Conservation (phyloP, 1,140 invertebrate genomes). For the Chrysomallon squamiferum region DNA sequence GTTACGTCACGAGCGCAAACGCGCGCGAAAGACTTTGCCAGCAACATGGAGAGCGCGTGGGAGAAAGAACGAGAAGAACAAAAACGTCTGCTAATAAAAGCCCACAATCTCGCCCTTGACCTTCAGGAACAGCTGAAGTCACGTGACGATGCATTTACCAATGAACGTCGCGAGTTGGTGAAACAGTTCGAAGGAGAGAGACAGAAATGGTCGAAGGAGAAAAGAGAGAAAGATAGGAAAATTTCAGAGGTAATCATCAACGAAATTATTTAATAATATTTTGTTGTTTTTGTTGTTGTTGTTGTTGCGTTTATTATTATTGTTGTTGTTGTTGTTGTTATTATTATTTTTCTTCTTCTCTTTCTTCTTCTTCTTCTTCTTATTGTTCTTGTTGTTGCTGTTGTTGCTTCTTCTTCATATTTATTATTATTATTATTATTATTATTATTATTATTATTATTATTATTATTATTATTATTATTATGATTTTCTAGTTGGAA, state of each 20-base stretch:
- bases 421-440: too few species aligned
- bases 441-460: too few species aligned
- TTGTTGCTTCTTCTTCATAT: too few species aligned
- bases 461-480: too few species aligned
- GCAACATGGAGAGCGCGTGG: constrained; percentile 92
- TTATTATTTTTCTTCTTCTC: too few species aligned
- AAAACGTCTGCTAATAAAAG: constrained; percentile 86
- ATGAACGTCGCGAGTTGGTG: constrained; percentile 38
- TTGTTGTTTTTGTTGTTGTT: too few species aligned
- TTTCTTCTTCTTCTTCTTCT: too few species aligned
- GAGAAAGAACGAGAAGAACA: constrained; percentile 94
- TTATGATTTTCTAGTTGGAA: constrained; percentile 36
- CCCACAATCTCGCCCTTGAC: constrained; percentile 87
- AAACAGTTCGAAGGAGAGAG: constrained; percentile 38
- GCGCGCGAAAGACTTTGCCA: constrained; percentile 81
- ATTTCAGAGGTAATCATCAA: constrained; percentile 14
- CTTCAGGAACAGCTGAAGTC: constrained; percentile 63
- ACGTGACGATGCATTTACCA: constrained; percentile 39
- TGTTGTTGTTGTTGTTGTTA: too few species aligned
- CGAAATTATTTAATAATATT: too few species aligned
- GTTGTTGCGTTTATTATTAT: too few species aligned
- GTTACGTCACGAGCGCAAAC: constrained; percentile 67
- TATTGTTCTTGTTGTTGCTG: too few species aligned
- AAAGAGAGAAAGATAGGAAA: constrained; percentile 35
- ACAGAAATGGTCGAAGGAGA: constrained; percentile 21